These are phyloP conservation scores for Monopis laevigella DNA, from an alignment of 2,888 invertebrate genomes.

Conservation along the genomic window DNA sequence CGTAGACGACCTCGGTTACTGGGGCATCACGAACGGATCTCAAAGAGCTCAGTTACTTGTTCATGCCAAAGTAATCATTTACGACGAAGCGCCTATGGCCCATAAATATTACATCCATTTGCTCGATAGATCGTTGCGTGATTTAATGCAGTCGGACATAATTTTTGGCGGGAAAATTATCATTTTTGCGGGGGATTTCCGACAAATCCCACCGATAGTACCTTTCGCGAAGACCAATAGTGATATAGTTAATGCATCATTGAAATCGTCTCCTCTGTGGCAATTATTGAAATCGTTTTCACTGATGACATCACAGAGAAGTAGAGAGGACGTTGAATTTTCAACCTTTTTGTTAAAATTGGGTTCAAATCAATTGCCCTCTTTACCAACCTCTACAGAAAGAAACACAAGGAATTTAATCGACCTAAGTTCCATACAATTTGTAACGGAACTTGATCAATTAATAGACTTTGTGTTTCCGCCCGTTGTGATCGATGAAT, in stretches of 20 bases:
- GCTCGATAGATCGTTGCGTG: constrained; percentile 12
- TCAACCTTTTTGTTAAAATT: background rate
- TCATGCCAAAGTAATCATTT: constrained; percentile 11
- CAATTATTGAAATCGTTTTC: constrained; percentile 12
- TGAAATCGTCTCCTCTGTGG: constrained; percentile 14
- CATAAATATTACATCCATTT: constrained; percentile 14
- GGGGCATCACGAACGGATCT: constrained; percentile 12
- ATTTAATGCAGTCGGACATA: constrained; percentile 13
- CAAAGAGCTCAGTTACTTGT: constrained; percentile 2
- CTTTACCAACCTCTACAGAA: background rate
- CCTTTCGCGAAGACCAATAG: constrained; percentile 5
- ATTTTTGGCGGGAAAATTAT: constrained; percentile 18
- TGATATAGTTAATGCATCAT: constrained; percentile 13
- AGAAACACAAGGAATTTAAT: background rate
- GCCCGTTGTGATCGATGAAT: background rate
- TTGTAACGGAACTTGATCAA: background rate
- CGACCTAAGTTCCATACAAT: background rate
- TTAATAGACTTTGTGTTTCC: constrained; percentile 10
- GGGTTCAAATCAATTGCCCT: background rate
- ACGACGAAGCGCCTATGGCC: constrained; percentile 15
- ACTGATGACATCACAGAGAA: constrained; percentile 15
- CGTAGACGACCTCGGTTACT: constrained; percentile 11
- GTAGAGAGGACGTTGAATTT: background rate
- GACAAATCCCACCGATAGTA: constrained; percentile 18
- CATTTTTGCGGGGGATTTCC: constrained; percentile 18